A percentile compares a stretch with the other conserved stretches of the same genome.
These are phyloP conservation scores for Stomatorhinus ivindoensis DNA, from an alignment of 2,113 vertebrate species.

Conservation along the genomic window DNA sequence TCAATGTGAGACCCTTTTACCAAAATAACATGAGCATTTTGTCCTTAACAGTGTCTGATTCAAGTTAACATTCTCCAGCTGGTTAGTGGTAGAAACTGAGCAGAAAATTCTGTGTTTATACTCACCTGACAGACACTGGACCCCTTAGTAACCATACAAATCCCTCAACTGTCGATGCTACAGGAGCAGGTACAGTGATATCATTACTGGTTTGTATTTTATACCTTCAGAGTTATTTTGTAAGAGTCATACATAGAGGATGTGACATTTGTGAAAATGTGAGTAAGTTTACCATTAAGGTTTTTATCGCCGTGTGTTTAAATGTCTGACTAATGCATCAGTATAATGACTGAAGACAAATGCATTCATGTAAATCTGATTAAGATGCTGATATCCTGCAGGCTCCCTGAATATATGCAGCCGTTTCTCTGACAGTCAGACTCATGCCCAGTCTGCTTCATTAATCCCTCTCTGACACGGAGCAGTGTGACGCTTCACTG, in stretches of 20 bases:
- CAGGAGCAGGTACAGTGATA: not conserved
- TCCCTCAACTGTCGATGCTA: not conserved
- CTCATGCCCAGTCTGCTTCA: not conserved
- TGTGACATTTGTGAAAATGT: not conserved
- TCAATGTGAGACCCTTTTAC: not conserved
- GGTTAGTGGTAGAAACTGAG: not conserved
- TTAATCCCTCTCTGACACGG: not conserved
- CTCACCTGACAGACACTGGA: not conserved
- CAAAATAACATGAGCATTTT: not conserved
- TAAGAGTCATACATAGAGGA: no score
- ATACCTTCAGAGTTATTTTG: not conserved
- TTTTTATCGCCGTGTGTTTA: not conserved
- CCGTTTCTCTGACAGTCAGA: no score
- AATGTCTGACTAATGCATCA: not conserved
- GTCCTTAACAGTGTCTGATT: not conserved
- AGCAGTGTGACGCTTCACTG: not conserved
- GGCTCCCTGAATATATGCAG: no score
- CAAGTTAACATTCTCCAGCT: not conserved
- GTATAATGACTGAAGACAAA: no score
- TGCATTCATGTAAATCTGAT: not conserved
- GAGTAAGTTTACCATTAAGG: not conserved
- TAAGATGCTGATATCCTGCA: not conserved
- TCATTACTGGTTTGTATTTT: not conserved
- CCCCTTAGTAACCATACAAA: no score
- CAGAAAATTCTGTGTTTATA: not conserved